These are phyloP conservation scores for Diachasmimorpha longicaudata DNA, from an alignment of 1,140 invertebrate species.

Conservation along the genomic window DNA sequence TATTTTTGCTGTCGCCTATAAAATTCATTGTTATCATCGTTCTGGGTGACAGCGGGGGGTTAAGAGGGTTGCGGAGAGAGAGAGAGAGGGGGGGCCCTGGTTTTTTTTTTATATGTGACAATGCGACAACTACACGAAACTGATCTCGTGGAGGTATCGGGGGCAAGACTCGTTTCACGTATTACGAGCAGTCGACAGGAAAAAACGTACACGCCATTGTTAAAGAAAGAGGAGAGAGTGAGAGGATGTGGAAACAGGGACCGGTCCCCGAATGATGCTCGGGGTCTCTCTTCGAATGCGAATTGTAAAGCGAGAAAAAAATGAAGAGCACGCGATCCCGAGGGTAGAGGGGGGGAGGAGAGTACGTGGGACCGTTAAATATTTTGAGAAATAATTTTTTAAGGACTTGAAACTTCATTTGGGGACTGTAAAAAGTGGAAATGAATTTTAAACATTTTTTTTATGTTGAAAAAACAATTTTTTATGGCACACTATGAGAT, in stretches of 20 bases:
- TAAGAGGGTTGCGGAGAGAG: no score
- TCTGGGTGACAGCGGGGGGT: not conserved
- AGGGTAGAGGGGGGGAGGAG: not conserved
- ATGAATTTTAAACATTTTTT: no score
- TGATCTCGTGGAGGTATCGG: not conserved
- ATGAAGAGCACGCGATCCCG: not conserved
- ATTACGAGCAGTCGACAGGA: conserved; percentile 1
- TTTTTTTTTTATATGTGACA: not conserved
- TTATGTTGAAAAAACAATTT: no score
- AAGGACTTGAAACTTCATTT: not conserved
- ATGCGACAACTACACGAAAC: not conserved
- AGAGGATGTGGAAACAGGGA: not conserved
- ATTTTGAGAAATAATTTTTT: not conserved
- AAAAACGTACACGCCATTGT: conserved; percentile 17
- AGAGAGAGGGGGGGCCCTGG: not conserved
- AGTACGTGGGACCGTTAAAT: not conserved
- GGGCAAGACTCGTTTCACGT: not conserved
- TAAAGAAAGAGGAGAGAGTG: not conserved
- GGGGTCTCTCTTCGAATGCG: conserved; percentile 11
- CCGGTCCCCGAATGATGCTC: not conserved
- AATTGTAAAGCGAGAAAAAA: conserved; percentile 9
- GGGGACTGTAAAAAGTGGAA: no score
- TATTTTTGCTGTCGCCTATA: not conserved
- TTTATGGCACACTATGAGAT: no score
- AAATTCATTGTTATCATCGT: not conserved